A percentile compares a stretch with the other conserved stretches of the same genome.
These are phyloP conservation scores for Rousettus leschenaultii DNA, from an alignment of 2,113 vertebrate genomes.

Conservation along the genomic window DNA sequence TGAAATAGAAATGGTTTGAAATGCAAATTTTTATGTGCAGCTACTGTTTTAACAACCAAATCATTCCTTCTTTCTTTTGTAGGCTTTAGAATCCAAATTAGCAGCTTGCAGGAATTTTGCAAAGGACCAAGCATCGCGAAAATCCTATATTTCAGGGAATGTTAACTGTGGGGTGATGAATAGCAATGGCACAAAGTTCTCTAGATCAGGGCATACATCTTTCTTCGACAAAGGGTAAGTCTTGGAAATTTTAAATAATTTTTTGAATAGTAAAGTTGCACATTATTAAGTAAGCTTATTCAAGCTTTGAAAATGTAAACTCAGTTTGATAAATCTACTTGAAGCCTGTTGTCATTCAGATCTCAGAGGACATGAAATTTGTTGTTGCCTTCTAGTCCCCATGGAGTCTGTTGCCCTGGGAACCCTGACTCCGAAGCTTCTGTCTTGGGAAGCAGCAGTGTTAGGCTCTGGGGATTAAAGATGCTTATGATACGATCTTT, in stretches of 20 bases:
- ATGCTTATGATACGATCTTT: too few species aligned
- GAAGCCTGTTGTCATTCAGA: neutral
- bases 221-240: conserved; percentile 98
- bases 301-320: neutral
- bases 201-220: conserved; percentile 91
- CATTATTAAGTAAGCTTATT: neutral
- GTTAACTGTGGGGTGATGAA: conserved; percentile 84
- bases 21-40: conserved; percentile 34
- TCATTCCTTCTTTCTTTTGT: conserved; percentile 45
- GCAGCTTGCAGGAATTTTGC: conserved; percentile 97
- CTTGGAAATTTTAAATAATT: neutral
- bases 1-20: conserved; percentile 56
- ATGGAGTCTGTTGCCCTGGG: conserved; percentile 22
- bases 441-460: neutral
- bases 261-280: neutral
- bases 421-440: neutral
- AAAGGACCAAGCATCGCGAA: conserved; percentile 96
- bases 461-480: neutral
- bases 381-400: conserved; percentile 21
- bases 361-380: conserved; percentile 3
- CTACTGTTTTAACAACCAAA: conserved; percentile 62
- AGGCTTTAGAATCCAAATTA: conserved; percentile 98
- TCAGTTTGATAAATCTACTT: neutral
- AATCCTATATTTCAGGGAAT: conserved; percentile 88
- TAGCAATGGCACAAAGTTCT: conserved; percentile 91